Percentiles rank a stretch among this genome's conserved stretches.
Evolutionary conservation across 2,113 vertebrate species (phyloP).

Genomic region (Ariopsis seemanni): DNA sequence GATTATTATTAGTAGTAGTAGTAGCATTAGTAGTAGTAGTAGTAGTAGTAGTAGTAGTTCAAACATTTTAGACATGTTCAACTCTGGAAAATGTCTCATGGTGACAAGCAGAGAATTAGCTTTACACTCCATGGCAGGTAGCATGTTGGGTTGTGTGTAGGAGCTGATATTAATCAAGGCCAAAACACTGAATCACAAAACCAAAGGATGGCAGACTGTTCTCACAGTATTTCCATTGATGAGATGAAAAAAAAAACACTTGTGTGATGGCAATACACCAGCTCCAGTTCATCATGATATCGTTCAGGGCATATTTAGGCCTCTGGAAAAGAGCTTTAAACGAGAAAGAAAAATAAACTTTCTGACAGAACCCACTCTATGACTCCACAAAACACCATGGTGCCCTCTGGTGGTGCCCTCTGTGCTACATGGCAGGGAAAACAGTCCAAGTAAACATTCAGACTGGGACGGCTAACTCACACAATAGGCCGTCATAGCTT

Average conservation of each 20-base stretch:
- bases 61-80: neutral
- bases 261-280: neutral
- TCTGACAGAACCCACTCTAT: neutral
- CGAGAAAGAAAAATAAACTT: neutral
- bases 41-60: too few relatives aligned
- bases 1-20: neutral
- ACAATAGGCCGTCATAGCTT: neutral
- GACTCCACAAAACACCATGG: constrained; percentile 22
- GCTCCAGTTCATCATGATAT: neutral
- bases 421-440: neutral
- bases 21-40: too few relatives aligned
- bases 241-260: neutral
- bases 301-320: neutral
- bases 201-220: constrained; percentile 1
- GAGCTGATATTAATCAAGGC: neutral
- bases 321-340: constrained; percentile 2
- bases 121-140: neutral
- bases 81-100: neutral
- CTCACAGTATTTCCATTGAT: neutral
- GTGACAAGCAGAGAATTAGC: neutral
- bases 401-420: constrained; percentile 38
- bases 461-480: neutral
- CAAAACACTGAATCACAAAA: constrained; percentile 12
- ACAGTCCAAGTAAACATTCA: neutral
- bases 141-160: neutral